Percentiles rank a stretch among this genome's conserved stretches.
phyloP scores from a whole-genome alignment of 2,888 invertebrate genomes.

The Agrochola macilenta region DNA sequence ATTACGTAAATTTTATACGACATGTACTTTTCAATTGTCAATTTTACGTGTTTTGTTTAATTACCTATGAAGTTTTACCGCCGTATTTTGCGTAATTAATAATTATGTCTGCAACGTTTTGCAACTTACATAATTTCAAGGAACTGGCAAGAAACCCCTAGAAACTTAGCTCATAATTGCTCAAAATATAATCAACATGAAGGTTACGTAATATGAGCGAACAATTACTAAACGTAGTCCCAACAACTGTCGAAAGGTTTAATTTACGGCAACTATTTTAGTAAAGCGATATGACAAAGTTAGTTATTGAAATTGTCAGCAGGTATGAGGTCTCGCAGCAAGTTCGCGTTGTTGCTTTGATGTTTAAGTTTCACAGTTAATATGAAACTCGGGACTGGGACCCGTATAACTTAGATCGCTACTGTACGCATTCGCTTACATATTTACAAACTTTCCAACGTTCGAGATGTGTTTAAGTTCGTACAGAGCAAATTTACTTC shows the following conservation, averaged over 20 bases:
- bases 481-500: conserved; percentile 53
- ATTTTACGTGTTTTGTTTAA: background rate
- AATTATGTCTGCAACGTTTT: background rate
- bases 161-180: conserved; percentile 12
- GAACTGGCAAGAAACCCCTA: background rate
- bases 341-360: conserved; percentile 74
- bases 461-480: conserved; percentile 63
- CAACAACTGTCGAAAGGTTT: conserved; percentile 47
- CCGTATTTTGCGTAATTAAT: background rate
- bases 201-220: conserved; percentile 22
- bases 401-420: conserved; percentile 72
- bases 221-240: conserved; percentile 31
- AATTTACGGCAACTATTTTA: conserved; percentile 66
- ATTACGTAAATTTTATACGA: background rate
- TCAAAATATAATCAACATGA: conserved; percentile 25
- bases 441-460: conserved; percentile 67
- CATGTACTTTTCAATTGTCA: background rate
- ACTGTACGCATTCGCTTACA: conserved; percentile 68
- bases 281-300: conserved; percentile 71
- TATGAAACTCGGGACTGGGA: conserved; percentile 70
- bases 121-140: background rate
- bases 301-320: conserved; percentile 78
- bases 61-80: background rate
- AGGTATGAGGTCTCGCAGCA: conserved; percentile 69
- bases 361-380: conserved; percentile 77